Percentiles rank a stretch among this genome's conserved stretches.
These are phyloP conservation scores for Julus scandinavius DNA, from an alignment of 2,888 invertebrate genomes.

Conservation along the genomic window DNA sequence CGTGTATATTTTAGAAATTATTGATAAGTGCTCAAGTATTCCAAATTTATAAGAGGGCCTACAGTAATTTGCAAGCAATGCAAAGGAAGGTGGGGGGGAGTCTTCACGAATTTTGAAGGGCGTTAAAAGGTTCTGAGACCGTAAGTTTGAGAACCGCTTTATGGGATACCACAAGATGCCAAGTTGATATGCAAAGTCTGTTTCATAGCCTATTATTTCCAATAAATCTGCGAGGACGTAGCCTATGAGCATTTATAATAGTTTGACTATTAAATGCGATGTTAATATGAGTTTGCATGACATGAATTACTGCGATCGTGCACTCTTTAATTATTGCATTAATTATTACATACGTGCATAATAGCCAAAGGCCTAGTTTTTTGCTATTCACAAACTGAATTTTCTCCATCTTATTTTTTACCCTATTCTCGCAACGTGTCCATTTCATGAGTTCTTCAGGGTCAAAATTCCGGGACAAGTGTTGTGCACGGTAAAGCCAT, in stretches of 20 bases:
- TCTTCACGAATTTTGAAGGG: no score
- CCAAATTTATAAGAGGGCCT: no score
- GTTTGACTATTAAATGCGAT: background rate
- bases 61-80: no score
- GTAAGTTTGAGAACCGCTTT: no score
- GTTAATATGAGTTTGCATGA: background rate
- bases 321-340: conserved; percentile 28
- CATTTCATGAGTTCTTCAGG: background rate
- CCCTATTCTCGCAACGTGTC: background rate
- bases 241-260: background rate
- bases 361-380: background rate
- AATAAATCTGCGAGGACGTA: background rate
- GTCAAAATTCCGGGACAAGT: background rate
- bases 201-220: background rate
- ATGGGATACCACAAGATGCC: no score
- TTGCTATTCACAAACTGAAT: background rate
- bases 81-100: no score
- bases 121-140: no score
- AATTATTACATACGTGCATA: conserved; percentile 23
- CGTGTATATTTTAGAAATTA: no score
- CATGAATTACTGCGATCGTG: background rate
- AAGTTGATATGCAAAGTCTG: no score
- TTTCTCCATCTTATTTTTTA: background rate
- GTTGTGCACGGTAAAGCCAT: background rate
- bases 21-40: no score